A percentile compares a stretch with the other conserved stretches of the same genome.
Evolutionary conservation across 2,113 vertebrate genomes (phyloP).

Genomic region (Ochotona princeps): DNA sequence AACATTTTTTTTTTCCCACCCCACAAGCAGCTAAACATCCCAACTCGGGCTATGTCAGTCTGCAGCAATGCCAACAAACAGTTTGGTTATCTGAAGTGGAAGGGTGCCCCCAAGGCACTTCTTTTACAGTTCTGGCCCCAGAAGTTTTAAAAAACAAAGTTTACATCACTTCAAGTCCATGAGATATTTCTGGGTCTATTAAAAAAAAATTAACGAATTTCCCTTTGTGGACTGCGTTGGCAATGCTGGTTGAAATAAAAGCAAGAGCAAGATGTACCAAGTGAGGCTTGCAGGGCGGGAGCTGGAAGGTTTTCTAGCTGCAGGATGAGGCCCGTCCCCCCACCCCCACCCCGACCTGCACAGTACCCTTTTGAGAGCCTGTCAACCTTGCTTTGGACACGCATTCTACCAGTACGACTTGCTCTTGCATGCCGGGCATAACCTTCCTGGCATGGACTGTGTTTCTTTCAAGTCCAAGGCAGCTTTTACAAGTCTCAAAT

Average conservation of each 20-base stretch:
- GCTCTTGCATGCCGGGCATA: constrained; percentile 63
- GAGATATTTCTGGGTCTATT: neutral
- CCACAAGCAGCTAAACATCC: constrained; percentile 71
- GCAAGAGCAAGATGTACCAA: neutral
- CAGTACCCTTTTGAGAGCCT: neutral
- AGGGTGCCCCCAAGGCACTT: constrained; percentile 56
- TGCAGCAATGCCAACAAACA: constrained; percentile 68
- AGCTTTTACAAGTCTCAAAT: constrained; percentile 81
- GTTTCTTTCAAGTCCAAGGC: constrained; percentile 79
- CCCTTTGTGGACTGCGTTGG: constrained; percentile 58
- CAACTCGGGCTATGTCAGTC: constrained; percentile 59
- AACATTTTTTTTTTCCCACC: constrained; percentile 67
- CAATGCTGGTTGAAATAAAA: neutral
- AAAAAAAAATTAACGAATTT: constrained; percentile 68
- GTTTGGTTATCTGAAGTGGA: constrained; percentile 56
- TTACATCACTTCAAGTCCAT: constrained; percentile 56
- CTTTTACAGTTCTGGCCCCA: constrained; percentile 55
- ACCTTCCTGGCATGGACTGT: constrained; percentile 68
- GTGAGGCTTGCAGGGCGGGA: neutral
- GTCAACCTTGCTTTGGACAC: constrained; percentile 51
- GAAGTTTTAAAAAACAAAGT: constrained; percentile 70
- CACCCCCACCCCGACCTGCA: rapidly evolving
- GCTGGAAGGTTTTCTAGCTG: neutral
- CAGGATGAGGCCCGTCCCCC: neutral
- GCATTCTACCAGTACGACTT: constrained; percentile 38